phyloP scores from a whole-genome alignment of 2,797 vertebrate genomes.

The Adrianichthys oophorus region DNA sequence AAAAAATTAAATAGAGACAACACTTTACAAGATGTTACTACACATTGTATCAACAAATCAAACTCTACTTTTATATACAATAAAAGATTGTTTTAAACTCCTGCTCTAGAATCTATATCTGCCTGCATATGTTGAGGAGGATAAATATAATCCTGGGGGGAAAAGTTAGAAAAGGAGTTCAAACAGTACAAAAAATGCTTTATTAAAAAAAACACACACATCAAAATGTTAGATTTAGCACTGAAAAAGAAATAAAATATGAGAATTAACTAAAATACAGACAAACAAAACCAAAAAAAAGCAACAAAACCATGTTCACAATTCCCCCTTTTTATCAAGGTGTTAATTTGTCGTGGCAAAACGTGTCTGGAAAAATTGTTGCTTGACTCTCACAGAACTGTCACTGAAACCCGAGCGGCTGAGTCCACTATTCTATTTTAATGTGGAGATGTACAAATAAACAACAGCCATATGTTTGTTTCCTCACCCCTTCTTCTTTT shows the following conservation, averaged over 20 bases:
- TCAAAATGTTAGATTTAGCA: constrained; percentile 33
- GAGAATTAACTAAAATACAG: constrained; percentile 47
- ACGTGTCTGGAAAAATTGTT: constrained; percentile 37
- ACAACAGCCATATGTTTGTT: constrained; percentile 37
- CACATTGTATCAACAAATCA: constrained; percentile 57
- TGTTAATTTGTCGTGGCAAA: constrained; percentile 50
- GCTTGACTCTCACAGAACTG: constrained; percentile 54
- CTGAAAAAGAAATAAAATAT: constrained; percentile 31
- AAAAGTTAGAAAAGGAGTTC: constrained; percentile 9
- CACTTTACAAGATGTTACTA: constrained; percentile 76
- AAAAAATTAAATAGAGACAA: constrained; percentile 55
- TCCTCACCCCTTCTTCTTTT: constrained; percentile 10
- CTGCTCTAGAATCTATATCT: constrained; percentile 46
- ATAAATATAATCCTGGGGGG: constrained; percentile 39
- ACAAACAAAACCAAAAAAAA: constrained; percentile 67
- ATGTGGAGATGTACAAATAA: constrained; percentile 57
- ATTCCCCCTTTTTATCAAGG: constrained; percentile 27
- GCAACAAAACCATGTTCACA: constrained; percentile 62
- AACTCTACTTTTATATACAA: constrained; percentile 70
- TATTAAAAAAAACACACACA: constrained; percentile 34
- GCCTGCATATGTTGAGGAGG: constrained; percentile 36
- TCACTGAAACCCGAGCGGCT: constrained; percentile 62
- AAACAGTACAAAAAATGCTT: constrained; percentile 25
- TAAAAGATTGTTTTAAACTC: constrained; percentile 50
- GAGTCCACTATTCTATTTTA: constrained; percentile 52